Percentiles rank a stretch among this genome's conserved stretches.
phyloP scores from a whole-genome alignment of 2,888 invertebrate species.

The Formica aserva region DNA sequence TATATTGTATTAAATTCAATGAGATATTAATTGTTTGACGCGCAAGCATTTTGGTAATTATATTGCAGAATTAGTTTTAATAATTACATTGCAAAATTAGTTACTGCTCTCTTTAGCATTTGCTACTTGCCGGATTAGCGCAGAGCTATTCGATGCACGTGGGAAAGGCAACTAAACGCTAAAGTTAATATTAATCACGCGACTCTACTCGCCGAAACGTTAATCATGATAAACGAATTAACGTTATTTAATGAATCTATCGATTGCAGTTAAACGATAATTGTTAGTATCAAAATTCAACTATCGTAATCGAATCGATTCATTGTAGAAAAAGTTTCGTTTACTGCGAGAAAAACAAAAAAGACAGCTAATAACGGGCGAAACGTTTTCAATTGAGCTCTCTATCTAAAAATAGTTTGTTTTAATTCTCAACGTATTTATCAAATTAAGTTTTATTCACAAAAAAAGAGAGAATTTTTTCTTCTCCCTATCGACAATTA shows the following conservation, averaged over 20 bases:
- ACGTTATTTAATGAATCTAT: conserved; percentile 30
- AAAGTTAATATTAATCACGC: conserved; percentile 50
- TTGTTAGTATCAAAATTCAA: neutral
- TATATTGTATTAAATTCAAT: neutral
- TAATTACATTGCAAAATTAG: neutral
- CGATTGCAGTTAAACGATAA: conserved; percentile 14
- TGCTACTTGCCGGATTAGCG: conserved; percentile 8
- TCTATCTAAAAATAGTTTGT: neutral
- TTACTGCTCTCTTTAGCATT: conserved; percentile 8
- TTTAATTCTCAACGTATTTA: conserved; percentile 8
- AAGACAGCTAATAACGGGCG: conserved; percentile 41
- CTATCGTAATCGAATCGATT: conserved; percentile 1
- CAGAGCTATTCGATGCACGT: conserved; percentile 37
- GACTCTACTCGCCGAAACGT: neutral
- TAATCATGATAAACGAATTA: conserved; percentile 36
- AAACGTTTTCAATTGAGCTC: neutral
- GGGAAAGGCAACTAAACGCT: conserved; percentile 7
- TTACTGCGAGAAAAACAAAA: neutral
- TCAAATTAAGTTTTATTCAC: conserved; percentile 8
- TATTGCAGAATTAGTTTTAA: neutral
- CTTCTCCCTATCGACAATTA: conserved; percentile 22
- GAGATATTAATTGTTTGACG: neutral
- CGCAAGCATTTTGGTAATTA: conserved; percentile 1
- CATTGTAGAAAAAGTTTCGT: neutral
- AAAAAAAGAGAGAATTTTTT: neutral